Evolutionary conservation across 2,888 invertebrate genomes (phyloP).

Genomic region (Hetaerina titia): DNA sequence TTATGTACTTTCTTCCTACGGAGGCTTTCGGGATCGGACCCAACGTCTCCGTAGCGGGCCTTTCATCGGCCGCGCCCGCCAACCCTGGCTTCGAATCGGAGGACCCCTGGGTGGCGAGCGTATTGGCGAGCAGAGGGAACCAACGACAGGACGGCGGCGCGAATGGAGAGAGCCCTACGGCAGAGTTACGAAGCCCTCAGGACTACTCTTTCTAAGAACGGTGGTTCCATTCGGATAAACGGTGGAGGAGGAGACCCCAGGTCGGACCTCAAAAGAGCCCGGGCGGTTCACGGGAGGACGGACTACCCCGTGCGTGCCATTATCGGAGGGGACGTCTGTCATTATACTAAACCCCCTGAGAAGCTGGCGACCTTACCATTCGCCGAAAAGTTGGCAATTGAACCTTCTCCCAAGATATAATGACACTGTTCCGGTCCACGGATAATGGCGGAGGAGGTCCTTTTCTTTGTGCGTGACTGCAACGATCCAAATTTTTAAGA

Average conservation of each 20-base stretch:
- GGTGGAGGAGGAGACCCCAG: no score
- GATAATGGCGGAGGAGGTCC: neutral
- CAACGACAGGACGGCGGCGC: no score
- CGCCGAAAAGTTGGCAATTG: neutral
- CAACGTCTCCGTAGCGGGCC: no score
- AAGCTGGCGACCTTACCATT: neutral
- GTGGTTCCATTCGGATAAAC: neutral
- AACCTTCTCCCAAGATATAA: neutral
- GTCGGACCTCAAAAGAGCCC: neutral
- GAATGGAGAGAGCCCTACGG: no score
- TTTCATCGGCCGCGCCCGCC: no score
- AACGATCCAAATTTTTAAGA: neutral
- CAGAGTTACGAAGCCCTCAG: no score
- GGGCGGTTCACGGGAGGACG: neutral
- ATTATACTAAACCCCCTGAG: conserved; percentile 10
- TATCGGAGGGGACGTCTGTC: neutral
- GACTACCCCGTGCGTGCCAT: neutral
- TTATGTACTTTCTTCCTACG: no score
- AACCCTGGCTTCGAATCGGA: no score
- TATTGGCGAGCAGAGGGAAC: no score
- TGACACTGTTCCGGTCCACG: neutral
- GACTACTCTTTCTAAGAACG: no score
- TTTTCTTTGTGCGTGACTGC: neutral
- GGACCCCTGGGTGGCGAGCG: no score
- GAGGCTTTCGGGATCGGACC: no score